Conservation (phyloP, 2,113 vertebrate species). For the Hemibagrus wyckioides region DNA sequence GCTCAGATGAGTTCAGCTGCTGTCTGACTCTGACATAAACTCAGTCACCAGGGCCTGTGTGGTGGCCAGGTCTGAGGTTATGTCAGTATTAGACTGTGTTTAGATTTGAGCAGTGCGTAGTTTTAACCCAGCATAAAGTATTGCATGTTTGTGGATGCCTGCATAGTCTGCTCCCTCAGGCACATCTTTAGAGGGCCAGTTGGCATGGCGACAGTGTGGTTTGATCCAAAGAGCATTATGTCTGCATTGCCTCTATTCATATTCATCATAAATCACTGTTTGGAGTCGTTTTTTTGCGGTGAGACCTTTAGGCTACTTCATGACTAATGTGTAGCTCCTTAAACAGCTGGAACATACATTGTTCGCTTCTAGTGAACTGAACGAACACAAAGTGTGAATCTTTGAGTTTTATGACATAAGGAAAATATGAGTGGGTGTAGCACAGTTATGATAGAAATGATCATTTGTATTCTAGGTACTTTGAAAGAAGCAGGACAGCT, state of each 20-base stretch:
- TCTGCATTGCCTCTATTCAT: constrained; percentile 11
- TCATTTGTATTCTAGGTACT: not conserved
- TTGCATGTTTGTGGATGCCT: not conserved
- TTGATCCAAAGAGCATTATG: not conserved
- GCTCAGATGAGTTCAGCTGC: constrained; percentile 43
- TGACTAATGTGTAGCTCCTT: constrained; percentile 20
- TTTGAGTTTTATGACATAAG: constrained; percentile 32
- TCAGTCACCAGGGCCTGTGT: constrained; percentile 6
- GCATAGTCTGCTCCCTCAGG: not conserved
- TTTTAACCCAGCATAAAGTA: constrained; percentile 6
- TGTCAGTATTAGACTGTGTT: not conserved
- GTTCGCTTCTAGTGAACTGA: constrained; percentile 28
- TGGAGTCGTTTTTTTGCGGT: not conserved
- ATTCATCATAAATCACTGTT: not conserved
- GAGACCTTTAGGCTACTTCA: not conserved
- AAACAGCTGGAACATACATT: constrained; percentile 2
- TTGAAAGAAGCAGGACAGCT: not conserved
- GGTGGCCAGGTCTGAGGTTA: not conserved
- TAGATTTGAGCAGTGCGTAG: not conserved
- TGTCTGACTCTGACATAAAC: constrained; percentile 24
- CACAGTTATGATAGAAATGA: constrained; percentile 23
- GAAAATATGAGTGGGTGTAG: constrained; percentile 5
- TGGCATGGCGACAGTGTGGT: not conserved
- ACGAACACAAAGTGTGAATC: not conserved
- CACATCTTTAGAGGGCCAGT: not conserved